A percentile compares a stretch with the other conserved stretches of the same genome.
These are phyloP conservation scores for Lampris megalopsis DNA, from an alignment of 2,113 vertebrate genomes.

Conservation along the genomic window DNA sequence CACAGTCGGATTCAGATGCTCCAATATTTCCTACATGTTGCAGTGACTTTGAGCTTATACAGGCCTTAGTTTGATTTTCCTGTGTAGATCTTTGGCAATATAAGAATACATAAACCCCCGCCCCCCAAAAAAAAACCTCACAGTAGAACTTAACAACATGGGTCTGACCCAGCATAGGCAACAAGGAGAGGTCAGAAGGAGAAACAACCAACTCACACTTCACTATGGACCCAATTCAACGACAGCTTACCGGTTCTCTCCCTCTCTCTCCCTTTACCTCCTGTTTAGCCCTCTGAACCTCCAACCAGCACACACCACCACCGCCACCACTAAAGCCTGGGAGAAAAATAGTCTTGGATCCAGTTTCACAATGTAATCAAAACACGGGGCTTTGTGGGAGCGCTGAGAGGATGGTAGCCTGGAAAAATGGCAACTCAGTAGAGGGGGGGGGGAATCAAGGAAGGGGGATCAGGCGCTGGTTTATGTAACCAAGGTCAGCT, in stretches of 20 bases:
- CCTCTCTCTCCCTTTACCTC: not conserved
- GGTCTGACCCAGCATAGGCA: not conserved
- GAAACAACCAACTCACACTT: conserved; percentile 36
- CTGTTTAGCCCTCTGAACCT: not conserved
- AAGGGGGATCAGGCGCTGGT: conserved; percentile 44
- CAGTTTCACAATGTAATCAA: conserved; percentile 71
- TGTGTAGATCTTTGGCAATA: conserved; percentile 43
- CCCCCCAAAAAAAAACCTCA: no score
- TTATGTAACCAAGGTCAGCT: conserved; percentile 73
- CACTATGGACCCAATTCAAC: conserved; percentile 40
- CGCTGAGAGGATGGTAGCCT: conserved; percentile 32
- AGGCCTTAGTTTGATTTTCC: not conserved
- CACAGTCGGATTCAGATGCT: no score
- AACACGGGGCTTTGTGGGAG: conserved; percentile 63
- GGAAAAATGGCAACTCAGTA: conserved; percentile 45
- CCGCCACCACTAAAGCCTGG: conserved; percentile 36
- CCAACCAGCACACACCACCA: conserved; percentile 11
- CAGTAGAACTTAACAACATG: no score
- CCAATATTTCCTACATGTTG: no score
- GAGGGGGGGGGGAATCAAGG: conserved; percentile 38
- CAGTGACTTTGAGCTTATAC: no score
- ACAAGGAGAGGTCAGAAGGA: conserved; percentile 41
- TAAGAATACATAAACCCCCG: no score
- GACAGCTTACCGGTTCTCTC: conserved; percentile 37
- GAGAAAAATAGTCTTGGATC: conserved; percentile 62